Percentiles rank a stretch among this genome's conserved stretches.
Conservation (phyloP, 1,140 invertebrate genomes). For the Hycleus phaleratus region DNA sequence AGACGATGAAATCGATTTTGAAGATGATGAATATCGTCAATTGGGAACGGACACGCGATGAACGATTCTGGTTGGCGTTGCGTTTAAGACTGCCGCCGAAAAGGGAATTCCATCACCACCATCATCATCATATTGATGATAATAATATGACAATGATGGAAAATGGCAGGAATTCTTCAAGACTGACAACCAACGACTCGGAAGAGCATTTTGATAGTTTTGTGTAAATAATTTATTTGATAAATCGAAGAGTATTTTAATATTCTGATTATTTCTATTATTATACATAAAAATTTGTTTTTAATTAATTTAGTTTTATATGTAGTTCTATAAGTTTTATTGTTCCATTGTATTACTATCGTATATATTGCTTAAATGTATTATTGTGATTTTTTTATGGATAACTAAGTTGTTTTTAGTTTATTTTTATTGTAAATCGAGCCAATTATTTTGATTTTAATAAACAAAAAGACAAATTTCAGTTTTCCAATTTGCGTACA, state of each 20-base stretch:
- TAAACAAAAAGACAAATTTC: no score
- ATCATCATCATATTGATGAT: neutral
- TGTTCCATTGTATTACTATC: constrained; percentile 2
- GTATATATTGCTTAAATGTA: neutral
- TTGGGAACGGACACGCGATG: constrained; percentile 28
- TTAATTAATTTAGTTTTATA: neutral
- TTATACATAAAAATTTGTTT: constrained; percentile 3
- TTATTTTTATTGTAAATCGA: constrained; percentile 8
- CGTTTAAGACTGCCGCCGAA: constrained; percentile 33
- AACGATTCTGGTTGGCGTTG: constrained; percentile 32
- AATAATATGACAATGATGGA: neutral
- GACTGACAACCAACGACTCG: constrained; percentile 18
- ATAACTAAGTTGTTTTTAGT: constrained; percentile 12
- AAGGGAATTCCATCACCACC: constrained; percentile 2
- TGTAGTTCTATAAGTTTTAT: neutral
- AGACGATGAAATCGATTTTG: constrained; percentile 28
- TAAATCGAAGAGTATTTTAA: constrained; percentile 8
- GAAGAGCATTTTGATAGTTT: constrained; percentile 16
- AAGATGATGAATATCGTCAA: constrained; percentile 17
- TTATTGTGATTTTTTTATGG: constrained; percentile 10
- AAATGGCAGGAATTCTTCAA: constrained; percentile 14
- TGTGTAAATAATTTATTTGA: constrained; percentile 23
- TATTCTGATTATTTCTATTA: neutral
- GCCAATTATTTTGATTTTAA: no score
- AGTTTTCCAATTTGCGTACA: no score